Evolutionary conservation across 2,888 invertebrate species (phyloP), one percentile per base, ranked within the genome.

Genomic region (Physocephala rufipes): DNA sequence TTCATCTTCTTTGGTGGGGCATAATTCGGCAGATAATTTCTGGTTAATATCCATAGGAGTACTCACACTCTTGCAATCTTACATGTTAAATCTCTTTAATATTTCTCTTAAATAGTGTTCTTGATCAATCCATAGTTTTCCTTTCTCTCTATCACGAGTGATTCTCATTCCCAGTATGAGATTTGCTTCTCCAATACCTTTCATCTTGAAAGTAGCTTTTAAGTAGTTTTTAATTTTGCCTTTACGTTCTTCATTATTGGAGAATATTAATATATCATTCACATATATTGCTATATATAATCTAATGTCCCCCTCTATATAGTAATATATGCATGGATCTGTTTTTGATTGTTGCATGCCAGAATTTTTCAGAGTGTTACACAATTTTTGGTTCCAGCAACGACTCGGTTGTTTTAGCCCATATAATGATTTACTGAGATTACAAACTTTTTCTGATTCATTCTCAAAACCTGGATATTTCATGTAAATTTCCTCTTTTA

Each of bases 121-220:
- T 21, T 55, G 55, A 21, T 55, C 55, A 21, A 55, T 55, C 55
- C 55, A 55, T 55, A 55, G 21, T 21, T 55, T 55, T 21, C 55
- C 55, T 55, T 55, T 55, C 24, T 55, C 21, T 12, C 55, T n/a
- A 21, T 55, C 55, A 19, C 55, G 36, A 68, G 71, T 65, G n/a
- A 75, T 72, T 49, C 73, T 65, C 26, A 77, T 73, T 13, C 76
- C 75, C 58, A 76, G 68, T 12, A 75, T 66, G 24, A 74, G 75
- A 19, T 67, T 73, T 9, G 71, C 75, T 36, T 74, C 61, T 1
- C 73, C 76, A 49, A 76, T 59, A 69, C 75, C 74, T 62, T 76
- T 76, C 74, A 74, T 76, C 36, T 65, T 65, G 15, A 65, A 65
- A 30, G 19, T 30, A 19, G n/a, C 51, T n/a, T 62, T 62, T 36